Conservation (phyloP, 2,797 vertebrate genomes). For the Cyclopterus lumpus region DNA sequence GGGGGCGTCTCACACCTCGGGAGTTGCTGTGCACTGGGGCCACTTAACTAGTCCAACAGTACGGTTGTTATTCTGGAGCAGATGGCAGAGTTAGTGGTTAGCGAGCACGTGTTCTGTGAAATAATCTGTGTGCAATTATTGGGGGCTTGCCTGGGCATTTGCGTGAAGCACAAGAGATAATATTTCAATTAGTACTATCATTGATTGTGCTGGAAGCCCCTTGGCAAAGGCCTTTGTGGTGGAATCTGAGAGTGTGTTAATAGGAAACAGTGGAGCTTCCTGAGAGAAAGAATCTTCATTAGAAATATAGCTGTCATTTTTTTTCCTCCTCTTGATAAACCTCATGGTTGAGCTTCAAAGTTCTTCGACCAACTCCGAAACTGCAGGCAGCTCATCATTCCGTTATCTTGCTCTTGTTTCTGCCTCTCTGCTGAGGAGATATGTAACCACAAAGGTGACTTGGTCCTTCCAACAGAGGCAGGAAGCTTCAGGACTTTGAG, state of each 20-base stretch:
- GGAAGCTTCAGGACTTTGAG: not conserved
- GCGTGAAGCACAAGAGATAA: slow-evolving; percentile 62
- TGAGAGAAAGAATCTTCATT: slow-evolving; percentile 30
- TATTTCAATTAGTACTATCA: slow-evolving; percentile 80
- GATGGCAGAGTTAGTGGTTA: slow-evolving; percentile 72
- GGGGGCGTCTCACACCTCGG: slow-evolving; percentile 14
- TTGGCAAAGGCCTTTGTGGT: slow-evolving; percentile 49
- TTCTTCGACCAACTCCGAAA: not conserved
- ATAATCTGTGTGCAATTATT: slow-evolving; percentile 77
- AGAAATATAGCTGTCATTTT: slow-evolving; percentile 32
- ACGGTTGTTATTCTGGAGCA: slow-evolving; percentile 62
- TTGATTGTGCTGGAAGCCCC: slow-evolving; percentile 63
- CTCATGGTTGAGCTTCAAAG: not conserved
- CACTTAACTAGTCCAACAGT: slow-evolving; percentile 35
- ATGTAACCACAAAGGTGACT: slow-evolving; percentile 14
- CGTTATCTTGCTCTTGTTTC: not conserved
- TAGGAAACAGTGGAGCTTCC: slow-evolving; percentile 38
- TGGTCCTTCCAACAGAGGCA: not conserved
- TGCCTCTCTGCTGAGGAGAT: not conserved
- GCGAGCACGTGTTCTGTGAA: slow-evolving; percentile 64
- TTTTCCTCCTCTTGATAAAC: not conserved
- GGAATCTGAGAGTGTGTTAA: slow-evolving; percentile 47
- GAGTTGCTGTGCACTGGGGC: slow-evolving; percentile 24
- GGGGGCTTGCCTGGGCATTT: slow-evolving; percentile 54
- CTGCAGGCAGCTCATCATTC: not conserved